Evolutionary conservation across 2,888 invertebrate species (phyloP).

Genomic region (Papilio gigon): DNA sequence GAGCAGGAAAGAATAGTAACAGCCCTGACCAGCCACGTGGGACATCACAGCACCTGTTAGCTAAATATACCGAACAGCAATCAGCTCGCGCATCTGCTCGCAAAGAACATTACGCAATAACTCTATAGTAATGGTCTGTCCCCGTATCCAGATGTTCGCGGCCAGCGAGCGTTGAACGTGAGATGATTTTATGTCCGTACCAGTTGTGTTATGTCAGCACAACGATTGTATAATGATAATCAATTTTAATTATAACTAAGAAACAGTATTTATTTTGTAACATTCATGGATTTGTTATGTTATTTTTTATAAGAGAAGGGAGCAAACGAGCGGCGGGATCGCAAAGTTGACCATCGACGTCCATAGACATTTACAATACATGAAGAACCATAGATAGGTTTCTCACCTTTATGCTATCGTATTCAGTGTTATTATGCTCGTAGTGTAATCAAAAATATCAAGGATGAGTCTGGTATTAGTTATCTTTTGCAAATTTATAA

Average conservation of each 20-base stretch:
- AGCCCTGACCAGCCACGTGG: constrained; percentile 70
- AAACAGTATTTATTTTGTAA: not conserved
- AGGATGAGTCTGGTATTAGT: too few species aligned
- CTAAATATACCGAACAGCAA: constrained; percentile 73
- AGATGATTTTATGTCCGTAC: constrained; percentile 59
- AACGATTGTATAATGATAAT: constrained; percentile 39
- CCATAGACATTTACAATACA: too few species aligned
- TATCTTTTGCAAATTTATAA: too few species aligned
- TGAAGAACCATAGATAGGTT: too few species aligned
- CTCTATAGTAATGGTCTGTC: constrained; percentile 67
- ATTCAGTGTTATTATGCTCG: too few species aligned
- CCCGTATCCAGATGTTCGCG: constrained; percentile 68
- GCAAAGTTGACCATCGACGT: too few species aligned
- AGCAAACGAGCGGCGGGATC: too few species aligned
- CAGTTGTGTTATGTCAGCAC: constrained; percentile 38
- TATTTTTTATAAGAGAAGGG: not conserved
- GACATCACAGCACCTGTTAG: constrained; percentile 70
- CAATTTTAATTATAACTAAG: constrained; percentile 14
- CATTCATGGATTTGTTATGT: not conserved
- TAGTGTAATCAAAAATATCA: too few species aligned
- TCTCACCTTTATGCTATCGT: too few species aligned
- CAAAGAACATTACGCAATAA: constrained; percentile 77
- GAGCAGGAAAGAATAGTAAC: too few species aligned
- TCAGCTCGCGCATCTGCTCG: constrained; percentile 76
- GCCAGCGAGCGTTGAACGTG: constrained; percentile 64